phyloP scores from a whole-genome alignment of 2,113 vertebrate species.

The Malurus cyaneus region DNA sequence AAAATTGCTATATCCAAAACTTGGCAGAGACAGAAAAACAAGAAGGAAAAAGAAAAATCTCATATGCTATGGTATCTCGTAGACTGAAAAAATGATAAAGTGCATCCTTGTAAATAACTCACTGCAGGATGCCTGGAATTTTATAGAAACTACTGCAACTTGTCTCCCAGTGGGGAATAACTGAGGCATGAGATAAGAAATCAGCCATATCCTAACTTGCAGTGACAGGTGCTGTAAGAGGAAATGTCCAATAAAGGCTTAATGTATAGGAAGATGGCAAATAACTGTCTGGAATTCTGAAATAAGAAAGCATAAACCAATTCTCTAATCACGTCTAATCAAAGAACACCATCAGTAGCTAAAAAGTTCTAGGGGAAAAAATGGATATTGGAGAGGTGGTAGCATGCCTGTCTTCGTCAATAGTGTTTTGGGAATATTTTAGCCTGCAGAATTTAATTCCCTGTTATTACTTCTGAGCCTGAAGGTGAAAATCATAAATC shows the following conservation, averaged over 20 bases:
- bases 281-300: constrained; percentile 25
- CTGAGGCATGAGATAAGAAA: constrained; percentile 40
- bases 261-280: constrained; percentile 16
- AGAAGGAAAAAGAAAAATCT: not conserved
- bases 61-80: not conserved
- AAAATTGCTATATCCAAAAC: constrained; percentile 10
- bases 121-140: constrained; percentile 4
- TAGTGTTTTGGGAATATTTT: constrained; percentile 25
- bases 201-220: constrained; percentile 22
- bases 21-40: not conserved
- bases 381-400: not conserved
- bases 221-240: constrained; percentile 2
- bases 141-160: constrained; percentile 10
- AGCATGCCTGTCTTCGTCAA: not conserved
- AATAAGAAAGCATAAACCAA: constrained; percentile 21
- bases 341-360: not conserved
- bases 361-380: not conserved
- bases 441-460: constrained; percentile 47
- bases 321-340: constrained; percentile 27
- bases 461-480: constrained; percentile 50
- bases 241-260: constrained; percentile 27
- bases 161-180: constrained; percentile 2
- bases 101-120: constrained; percentile 28
- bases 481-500: constrained; percentile 49
- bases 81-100: constrained; percentile 28